Evolutionary conservation across 2,888 invertebrate species (phyloP), one percentile per base, ranked within the genome.

Genomic region (Tetheella fluctuosa): DNA sequence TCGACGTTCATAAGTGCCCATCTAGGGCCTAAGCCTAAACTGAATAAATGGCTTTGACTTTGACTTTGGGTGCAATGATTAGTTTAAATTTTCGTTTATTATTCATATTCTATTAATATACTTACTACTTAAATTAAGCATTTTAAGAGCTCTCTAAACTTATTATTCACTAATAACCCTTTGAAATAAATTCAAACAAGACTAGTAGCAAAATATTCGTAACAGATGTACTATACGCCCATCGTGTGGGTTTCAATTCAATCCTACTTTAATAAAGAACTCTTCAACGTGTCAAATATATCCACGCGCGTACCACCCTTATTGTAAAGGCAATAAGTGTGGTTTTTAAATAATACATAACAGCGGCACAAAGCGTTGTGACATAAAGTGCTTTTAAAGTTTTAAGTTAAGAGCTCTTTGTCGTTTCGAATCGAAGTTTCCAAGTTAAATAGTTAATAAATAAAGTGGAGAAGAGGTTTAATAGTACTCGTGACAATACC

Each of bases 371-470:
- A 17, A 17, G 20, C 20, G 20, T 20, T 20, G 48, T 64, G 64
- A 60, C 59, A 34, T 52, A 42, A 39, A 42, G 58, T 23, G 52
- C 59, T 60, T 61, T 59, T 62, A 62, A 63, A 63, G 65, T 68
- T 64, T 48, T 59, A 57, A 67, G 65, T 63, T 34, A 30, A 34
- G 30, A 54, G 54, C 30, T 3, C 54, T 30, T 48, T 48, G 48
- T 48, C 20, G 20, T 48, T 48, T 48, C 20, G 20, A 48, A 48
- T 48, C 48, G 48, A 48, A 48, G 17, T 48, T 48, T 48, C 7
- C 1, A 20, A 48, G 48, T 48, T 42, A 42, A 42, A 42, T 42
- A 42, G 42, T 42, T 48, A 48, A 48, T 48, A 48, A 48, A 48
- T 20, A 48, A 48, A 48, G 48, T 48, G 48, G 20, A 15, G 15